phyloP scores from a whole-genome alignment of 92 coral and sea anemone species.

The Blastomussa wellsi region DNA sequence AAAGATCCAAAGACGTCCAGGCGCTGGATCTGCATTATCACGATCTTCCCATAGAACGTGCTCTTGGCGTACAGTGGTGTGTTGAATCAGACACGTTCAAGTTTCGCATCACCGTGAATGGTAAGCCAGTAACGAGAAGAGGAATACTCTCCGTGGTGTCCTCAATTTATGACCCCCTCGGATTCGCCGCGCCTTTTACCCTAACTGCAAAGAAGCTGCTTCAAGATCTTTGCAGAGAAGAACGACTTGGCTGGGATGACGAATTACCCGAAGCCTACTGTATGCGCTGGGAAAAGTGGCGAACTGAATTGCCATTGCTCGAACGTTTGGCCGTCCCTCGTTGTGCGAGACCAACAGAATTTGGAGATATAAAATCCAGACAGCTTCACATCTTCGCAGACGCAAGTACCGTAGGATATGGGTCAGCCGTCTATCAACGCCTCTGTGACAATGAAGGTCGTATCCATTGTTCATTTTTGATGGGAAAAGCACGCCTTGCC shows the following conservation, averaged over 20 bases:
- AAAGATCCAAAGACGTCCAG: constrained; percentile 16
- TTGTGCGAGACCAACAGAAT: constrained; percentile 53
- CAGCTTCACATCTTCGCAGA: constrained; percentile 54
- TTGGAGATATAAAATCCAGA: constrained; percentile 52
- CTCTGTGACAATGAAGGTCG: constrained; percentile 17
- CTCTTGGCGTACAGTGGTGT: constrained; percentile 44
- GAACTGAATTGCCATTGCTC: constrained; percentile 45
- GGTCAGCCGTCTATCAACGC: constrained; percentile 53
- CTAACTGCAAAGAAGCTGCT: constrained; percentile 63
- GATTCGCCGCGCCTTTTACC: constrained; percentile 33
- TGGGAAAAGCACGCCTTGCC: constrained; percentile 59
- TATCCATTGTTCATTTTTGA: constrained; percentile 46
- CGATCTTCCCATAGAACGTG: constrained; percentile 40
- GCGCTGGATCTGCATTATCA: background rate
- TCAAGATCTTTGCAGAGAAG: constrained; percentile 60
- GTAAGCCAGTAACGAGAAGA: background rate
- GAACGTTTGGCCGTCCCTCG: constrained; percentile 47
- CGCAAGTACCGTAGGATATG: constrained; percentile 53
- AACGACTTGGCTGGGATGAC: constrained; percentile 57
- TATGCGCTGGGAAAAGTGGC: constrained; percentile 57
- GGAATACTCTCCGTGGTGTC: constrained; percentile 2
- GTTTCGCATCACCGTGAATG: constrained; percentile 7
- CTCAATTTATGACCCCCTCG: too few species aligned
- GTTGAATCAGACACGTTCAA: constrained; percentile 19
- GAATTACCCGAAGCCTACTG: constrained; percentile 42